Base-by-base conservation (phyloP, 2,113 vertebrate genomes). In the Lepidothrix coronata region DNA sequence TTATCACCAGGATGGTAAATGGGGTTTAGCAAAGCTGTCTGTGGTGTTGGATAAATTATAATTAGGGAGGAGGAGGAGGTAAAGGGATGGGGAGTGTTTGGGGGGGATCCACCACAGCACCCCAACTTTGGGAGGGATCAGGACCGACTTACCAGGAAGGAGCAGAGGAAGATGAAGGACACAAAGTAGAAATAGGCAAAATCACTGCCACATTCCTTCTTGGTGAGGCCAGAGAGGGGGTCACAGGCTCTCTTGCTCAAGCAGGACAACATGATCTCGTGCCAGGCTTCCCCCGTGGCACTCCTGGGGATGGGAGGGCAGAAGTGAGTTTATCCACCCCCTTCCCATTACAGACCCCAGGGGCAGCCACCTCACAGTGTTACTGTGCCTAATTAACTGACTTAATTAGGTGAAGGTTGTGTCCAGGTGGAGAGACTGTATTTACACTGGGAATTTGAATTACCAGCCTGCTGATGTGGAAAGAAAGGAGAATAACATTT, bases 141-240 rank as follows among this genome's bases (percentile, higher is more conserved):
- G 14, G 44, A 44, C 9, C 1, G 5, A 98, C 99, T 99, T 91
- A 99, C 99, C 99, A 99, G 98, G 79, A 99, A 99, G 81, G 99
- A 99, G 96, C 99, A 99, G 33, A 99, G 98, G 98, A 99, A 99
- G 96, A 99, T 99, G 97, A 99, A 99, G 2, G 99, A 99, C 68
- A 99, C 99, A 0, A 99, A 99, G 98, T 99, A 99, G 96, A 99
- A 99, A 84, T 99, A 99, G 92, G 99, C 99, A 37, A 99, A 99
- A 91, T 99, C 99, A 1, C 99, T 99, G 93, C 99, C 99, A 5
- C 99, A 99, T 72, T 99, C 99, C 0, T 98, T 98, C 63, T 98
- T 98, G 31, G 78, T 94, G 9, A 97, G 97, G 85, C 98, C 98
- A 0, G 98, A 98, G 13, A 86, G 94, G 1, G 95, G 94, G 12